A percentile compares a stretch with the other conserved stretches of the same genome.
Conservation (phyloP, 2,113 vertebrate species). For the Scatophagus argus region DNA sequence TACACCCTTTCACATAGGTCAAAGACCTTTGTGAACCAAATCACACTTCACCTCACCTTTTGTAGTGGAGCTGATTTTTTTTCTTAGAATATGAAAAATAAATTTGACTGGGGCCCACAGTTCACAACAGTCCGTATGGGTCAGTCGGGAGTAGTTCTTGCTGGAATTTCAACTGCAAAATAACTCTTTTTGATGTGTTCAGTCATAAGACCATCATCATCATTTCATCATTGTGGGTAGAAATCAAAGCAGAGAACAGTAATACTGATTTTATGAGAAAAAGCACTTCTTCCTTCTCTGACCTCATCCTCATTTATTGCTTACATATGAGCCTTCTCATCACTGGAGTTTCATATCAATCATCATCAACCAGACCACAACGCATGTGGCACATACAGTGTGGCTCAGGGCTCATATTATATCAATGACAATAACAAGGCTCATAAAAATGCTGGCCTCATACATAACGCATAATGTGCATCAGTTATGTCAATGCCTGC, state of each 20-base stretch:
- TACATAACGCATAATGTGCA: constrained; percentile 53
- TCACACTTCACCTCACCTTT: too few species aligned
- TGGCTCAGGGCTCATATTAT: constrained; percentile 57
- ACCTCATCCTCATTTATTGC: neutral
- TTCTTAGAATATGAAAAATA: neutral
- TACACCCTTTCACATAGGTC: neutral
- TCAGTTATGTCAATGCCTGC: constrained; percentile 51
- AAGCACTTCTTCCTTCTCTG: neutral
- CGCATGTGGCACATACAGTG: constrained; percentile 40
- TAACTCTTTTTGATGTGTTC: neutral
- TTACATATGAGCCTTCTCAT: neutral
- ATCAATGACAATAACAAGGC: constrained; percentile 71
- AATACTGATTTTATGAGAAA: neutral
- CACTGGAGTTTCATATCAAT: constrained; percentile 34
- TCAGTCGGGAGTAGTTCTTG: too few species aligned
- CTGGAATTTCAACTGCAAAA: neutral
- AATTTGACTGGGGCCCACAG: neutral
- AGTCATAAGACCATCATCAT: neutral
- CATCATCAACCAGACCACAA: constrained; percentile 38
- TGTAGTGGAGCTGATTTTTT: too few species aligned
- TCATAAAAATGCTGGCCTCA: constrained; percentile 47
- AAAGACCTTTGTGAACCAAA: neutral
- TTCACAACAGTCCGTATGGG: neutral
- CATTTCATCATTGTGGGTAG: neutral
- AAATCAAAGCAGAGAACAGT: neutral